These are phyloP conservation scores for Nephrotoma flavescens DNA, from an alignment of 2,888 invertebrate species.

Conservation along the genomic window DNA sequence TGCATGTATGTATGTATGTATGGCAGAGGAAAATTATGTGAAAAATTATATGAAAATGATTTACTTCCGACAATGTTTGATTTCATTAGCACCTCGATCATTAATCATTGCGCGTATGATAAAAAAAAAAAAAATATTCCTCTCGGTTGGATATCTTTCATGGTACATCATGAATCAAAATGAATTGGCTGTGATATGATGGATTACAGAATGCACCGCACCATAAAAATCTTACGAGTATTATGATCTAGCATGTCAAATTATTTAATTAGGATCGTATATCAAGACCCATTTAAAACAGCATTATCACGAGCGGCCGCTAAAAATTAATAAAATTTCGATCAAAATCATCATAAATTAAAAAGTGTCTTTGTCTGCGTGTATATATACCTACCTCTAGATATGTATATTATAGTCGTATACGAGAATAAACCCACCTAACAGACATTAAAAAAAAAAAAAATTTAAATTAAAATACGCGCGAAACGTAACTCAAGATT, in stretches of 20 bases:
- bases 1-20: not conserved
- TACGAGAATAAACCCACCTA: not conserved
- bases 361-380: not conserved
- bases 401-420: not conserved
- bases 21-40: not conserved
- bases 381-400: not conserved
- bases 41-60: not conserved
- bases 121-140: not conserved
- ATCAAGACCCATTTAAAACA: not conserved
- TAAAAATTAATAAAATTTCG: not conserved
- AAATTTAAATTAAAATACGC: not conserved
- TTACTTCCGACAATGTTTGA: not conserved
- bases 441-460: not conserved
- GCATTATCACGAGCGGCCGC: not conserved
- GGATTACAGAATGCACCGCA: not conserved
- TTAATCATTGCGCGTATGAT: not conserved
- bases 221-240: not conserved
- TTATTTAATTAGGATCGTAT: not conserved
- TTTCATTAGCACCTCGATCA: not conserved
- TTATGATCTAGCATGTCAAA: not conserved
- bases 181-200: not conserved
- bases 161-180: not conserved
- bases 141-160: not conserved
- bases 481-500: not conserved
- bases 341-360: not conserved